Evolutionary conservation across 2,888 invertebrate genomes (phyloP).

Genomic region (Automeris io): DNA sequence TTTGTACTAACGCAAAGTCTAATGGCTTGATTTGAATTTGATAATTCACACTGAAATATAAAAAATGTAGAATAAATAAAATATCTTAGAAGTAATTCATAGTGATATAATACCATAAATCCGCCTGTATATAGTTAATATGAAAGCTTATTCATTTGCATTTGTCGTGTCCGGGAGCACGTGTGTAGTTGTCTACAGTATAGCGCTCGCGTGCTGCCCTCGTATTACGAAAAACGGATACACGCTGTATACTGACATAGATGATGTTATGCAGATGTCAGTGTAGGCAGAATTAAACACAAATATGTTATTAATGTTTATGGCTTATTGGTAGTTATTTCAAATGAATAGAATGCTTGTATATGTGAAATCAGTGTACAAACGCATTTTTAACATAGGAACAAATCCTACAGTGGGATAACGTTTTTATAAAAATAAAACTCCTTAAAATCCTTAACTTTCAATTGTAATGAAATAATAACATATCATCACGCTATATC

Average conservation of each 20-base stretch:
- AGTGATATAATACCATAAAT: constrained; percentile 19
- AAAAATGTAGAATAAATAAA: constrained; percentile 10
- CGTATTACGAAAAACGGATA: constrained; percentile 55
- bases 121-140: constrained; percentile 56
- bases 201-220: constrained; percentile 53
- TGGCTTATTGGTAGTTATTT: too few relatives aligned
- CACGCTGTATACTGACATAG: constrained; percentile 32
- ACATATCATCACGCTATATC: too few relatives aligned
- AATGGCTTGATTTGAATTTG: too few relatives aligned
- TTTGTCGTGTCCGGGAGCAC: constrained; percentile 62
- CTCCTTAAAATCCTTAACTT: too few relatives aligned
- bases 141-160: constrained; percentile 68
- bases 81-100: constrained; percentile 14
- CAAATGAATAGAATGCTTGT: too few relatives aligned
- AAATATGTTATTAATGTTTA: too few relatives aligned
- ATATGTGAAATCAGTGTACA: too few relatives aligned
- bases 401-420: too few relatives aligned
- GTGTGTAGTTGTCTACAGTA: constrained; percentile 35
- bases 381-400: too few relatives aligned
- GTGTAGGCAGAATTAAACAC: constrained; percentile 2
- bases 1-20: too few relatives aligned
- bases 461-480: too few relatives aligned
- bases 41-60: constrained; percentile 4
- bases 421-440: too few relatives aligned
- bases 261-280: constrained; percentile 21